phyloP scores from a whole-genome alignment of 2,797 vertebrate species.

The Buceros bicornis region DNA sequence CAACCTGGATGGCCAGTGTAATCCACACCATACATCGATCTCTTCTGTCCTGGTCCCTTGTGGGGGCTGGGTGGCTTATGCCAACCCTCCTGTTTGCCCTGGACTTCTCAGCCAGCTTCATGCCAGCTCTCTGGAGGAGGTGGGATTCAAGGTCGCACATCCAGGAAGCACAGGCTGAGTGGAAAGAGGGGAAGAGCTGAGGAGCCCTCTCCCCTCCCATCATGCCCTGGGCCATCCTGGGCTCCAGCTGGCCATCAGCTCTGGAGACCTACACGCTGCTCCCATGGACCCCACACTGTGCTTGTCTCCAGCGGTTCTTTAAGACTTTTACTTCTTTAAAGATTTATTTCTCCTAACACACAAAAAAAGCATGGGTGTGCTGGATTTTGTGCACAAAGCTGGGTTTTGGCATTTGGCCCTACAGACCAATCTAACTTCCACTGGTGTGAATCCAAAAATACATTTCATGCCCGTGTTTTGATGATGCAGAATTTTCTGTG shows the following conservation, averaged over 20 bases:
- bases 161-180: neutral
- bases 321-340: neutral
- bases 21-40: neutral
- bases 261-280: neutral
- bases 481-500: conserved; percentile 11
- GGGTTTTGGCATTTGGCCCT: neutral
- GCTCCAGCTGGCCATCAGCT: neutral
- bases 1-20: neutral
- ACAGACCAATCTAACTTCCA: neutral
- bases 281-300: neutral
- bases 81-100: neutral
- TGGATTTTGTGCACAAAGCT: neutral
- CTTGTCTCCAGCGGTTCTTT: fast-evolving
- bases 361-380: neutral
- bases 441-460: conserved; percentile 14
- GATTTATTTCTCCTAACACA: neutral
- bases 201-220: neutral
- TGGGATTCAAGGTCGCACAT: neutral
- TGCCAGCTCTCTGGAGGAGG: neutral
- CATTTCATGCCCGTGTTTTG: neutral
- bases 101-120: neutral
- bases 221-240: neutral
- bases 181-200: neutral
- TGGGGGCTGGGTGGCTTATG: neutral
- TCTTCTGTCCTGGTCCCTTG: fast-evolving